Evolutionary conservation across 1,140 invertebrate genomes (phyloP), one percentile per base, ranked within the genome.

Genomic region (Drosophila grimshawi): DNA sequence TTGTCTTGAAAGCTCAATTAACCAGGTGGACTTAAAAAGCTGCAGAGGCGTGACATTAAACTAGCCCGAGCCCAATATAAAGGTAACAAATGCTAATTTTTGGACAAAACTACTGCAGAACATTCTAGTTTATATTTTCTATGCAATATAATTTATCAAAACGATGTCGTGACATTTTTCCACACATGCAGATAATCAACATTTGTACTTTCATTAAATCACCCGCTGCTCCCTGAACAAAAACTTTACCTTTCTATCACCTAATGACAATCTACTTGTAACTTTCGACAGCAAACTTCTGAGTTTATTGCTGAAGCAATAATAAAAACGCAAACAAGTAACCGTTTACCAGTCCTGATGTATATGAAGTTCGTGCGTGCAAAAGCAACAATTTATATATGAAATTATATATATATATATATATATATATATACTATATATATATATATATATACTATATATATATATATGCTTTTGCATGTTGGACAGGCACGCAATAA

Each of bases 401-500:
- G 27, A 39, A 43, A 7, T 5, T 3, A 53, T 1, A 46, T n/a
- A 53, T 35, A 57, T 19, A 48, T 59, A 56, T 53, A 19, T 35
- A 53, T 35, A 45, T 63, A 7, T 37, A 33, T 32, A 27, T 48
- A 30, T 51, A 27, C n/a, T 49, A 8, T 48, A 5, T 35, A 41
- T 8, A 29, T 37, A 56, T 53, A 19, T 35, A 53, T 35, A 45
- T 63, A 7, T 37, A 33, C n/a, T 32, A 27, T 48, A 30, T 51
- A 27, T 49, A 8, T 48, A 5, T 35, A 41, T 8, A 29, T 37
- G 10, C n/a, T 29, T 49, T 43, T 32, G 49, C 46, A 82, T 86
- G 81, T 76, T 49, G 66, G 57, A 71, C 66, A 72, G 80, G 61
- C 86, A 90, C 81, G 86, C 86, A 90, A 90, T 90, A 90, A 90